phyloP scores from a whole-genome alignment of 2,797 vertebrate genomes.

The Rhynchotus rufescens region DNA sequence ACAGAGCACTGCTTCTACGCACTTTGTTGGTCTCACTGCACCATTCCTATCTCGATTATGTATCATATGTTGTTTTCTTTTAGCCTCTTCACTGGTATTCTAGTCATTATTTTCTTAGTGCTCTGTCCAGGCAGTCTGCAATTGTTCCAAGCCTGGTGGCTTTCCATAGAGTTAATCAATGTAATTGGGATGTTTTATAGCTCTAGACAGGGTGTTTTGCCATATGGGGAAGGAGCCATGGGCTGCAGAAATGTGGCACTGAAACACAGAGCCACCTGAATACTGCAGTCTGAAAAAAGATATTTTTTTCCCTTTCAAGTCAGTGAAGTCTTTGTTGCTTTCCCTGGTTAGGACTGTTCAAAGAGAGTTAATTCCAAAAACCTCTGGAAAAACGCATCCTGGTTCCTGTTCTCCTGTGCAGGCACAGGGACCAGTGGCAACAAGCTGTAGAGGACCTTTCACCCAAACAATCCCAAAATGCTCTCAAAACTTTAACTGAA shows the following conservation, averaged over 20 bases:
- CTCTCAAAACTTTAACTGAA: slow-evolving; percentile 35
- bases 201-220: slow-evolving; percentile 40
- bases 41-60: neutral
- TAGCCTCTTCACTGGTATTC: neutral
- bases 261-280: neutral
- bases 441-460: neutral
- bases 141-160: slow-evolving; percentile 18
- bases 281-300: slow-evolving; percentile 33
- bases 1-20: neutral
- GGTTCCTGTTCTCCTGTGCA: neutral
- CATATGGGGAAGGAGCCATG: slow-evolving; percentile 11
- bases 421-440: neutral
- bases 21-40: neutral
- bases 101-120: slow-evolving; percentile 22
- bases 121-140: slow-evolving; percentile 12
- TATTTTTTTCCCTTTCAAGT: neutral
- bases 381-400: neutral
- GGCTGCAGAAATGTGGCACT: neutral
- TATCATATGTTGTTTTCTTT: neutral
- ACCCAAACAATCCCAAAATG: neutral
- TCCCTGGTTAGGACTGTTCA: neutral
- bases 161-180: slow-evolving; percentile 68
- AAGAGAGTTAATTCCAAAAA: slow-evolving; percentile 21
- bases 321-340: neutral
- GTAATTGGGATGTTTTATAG: slow-evolving; percentile 57